Evolutionary conservation across 2,797 vertebrate genomes (phyloP).

Genomic region (Podargus strigoides): DNA sequence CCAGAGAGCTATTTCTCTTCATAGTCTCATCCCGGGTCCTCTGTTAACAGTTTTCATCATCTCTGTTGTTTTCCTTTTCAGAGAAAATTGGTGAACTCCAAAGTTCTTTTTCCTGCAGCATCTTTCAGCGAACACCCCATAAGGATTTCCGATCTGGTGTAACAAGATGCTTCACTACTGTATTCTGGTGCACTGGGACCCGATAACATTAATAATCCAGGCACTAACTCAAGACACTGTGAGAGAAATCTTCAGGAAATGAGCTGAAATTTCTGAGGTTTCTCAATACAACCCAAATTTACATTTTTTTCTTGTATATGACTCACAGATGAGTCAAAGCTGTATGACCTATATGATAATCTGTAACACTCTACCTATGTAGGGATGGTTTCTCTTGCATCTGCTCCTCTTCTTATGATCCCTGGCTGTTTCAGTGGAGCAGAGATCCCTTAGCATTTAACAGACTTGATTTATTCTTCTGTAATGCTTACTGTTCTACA

Average conservation of each 20-base stretch:
- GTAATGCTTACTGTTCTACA: neutral
- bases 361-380: neutral
- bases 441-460: neutral
- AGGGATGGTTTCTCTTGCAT: neutral
- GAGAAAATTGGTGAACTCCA: neutral
- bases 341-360: neutral
- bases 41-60: neutral
- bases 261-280: neutral
- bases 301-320: neutral
- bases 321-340: neutral
- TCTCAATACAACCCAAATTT: rapidly evolving
- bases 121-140: neutral
- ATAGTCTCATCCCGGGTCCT: neutral
- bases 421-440: neutral
- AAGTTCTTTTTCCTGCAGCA: neutral
- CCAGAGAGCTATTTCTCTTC: neutral
- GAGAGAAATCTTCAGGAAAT: neutral
- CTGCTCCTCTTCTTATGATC: neutral
- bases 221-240: neutral
- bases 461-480: neutral
- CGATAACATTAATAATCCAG: neutral
- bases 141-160: neutral
- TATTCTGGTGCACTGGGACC: neutral
- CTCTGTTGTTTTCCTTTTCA: neutral
- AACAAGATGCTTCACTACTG: neutral